Conservation (phyloP, 2,797 vertebrate genomes). For the Columba guinea region DNA sequence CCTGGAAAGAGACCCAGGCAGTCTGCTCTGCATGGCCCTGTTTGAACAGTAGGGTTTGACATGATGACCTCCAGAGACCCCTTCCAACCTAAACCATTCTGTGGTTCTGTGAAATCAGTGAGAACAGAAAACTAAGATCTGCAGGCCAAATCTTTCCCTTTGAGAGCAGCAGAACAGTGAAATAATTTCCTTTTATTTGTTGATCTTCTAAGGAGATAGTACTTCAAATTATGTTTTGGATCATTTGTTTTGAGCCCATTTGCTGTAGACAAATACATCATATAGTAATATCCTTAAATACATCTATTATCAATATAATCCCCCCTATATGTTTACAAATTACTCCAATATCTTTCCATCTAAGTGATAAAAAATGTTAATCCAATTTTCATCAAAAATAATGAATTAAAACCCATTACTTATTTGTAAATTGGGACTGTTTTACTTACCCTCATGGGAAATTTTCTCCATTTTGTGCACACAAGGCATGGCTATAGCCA, state of each 20-base stretch:
- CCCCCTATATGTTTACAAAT: neutral
- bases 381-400: neutral
- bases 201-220: neutral
- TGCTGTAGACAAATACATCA: neutral
- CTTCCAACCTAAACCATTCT: neutral
- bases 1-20: neutral
- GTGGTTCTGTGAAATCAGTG: neutral
- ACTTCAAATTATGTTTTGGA: neutral
- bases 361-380: neutral
- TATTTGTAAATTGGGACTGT: neutral
- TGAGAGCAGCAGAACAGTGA: neutral
- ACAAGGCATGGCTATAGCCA: neutral
- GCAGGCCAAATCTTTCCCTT: neutral
- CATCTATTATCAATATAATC: neutral
- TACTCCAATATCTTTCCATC: neutral
- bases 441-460: neutral
- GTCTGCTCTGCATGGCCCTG: neutral
- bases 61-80: neutral
- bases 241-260: neutral
- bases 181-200: neutral
- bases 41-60: neutral
- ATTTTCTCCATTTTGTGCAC: neutral
- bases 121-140: neutral
- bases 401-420: neutral
- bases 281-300: neutral